Conservation (phyloP, 2,888 invertebrate species). For the Leptinotarsa rubiginosa region DNA sequence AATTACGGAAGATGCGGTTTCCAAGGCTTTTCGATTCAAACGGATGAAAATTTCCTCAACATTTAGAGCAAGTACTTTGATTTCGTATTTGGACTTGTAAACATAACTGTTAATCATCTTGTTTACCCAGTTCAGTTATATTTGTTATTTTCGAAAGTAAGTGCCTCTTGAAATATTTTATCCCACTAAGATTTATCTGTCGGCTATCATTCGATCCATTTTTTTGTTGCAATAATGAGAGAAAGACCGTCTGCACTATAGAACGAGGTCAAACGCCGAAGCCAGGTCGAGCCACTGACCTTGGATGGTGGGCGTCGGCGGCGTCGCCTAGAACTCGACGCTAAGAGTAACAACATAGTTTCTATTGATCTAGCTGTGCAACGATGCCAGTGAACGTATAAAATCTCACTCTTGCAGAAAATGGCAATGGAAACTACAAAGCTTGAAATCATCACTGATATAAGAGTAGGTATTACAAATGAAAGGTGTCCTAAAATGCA, state of each 20-base stretch:
- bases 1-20: no score
- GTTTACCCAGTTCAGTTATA: no score
- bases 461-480: no score
- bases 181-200: neutral
- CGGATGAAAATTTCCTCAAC: no score
- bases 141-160: no score
- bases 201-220: neutral
- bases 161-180: neutral
- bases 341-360: constrained; percentile 25
- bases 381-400: neutral
- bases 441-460: no score
- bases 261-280: constrained; percentile 63
- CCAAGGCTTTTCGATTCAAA: no score
- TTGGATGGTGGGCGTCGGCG: constrained; percentile 53
- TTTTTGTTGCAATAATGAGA: constrained; percentile 26
- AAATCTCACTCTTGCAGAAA: neutral
- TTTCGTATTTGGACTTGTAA: no score
- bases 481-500: no score
- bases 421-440: no score
- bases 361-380: constrained; percentile 26
- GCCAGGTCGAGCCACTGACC: constrained; percentile 62
- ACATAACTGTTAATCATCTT: no score
- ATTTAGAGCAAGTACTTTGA: no score
- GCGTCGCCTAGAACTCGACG: constrained; percentile 39
- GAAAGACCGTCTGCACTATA: constrained; percentile 54